Conservation (phyloP, 2,888 invertebrate species). For the Cloeon dipterum region DNA sequence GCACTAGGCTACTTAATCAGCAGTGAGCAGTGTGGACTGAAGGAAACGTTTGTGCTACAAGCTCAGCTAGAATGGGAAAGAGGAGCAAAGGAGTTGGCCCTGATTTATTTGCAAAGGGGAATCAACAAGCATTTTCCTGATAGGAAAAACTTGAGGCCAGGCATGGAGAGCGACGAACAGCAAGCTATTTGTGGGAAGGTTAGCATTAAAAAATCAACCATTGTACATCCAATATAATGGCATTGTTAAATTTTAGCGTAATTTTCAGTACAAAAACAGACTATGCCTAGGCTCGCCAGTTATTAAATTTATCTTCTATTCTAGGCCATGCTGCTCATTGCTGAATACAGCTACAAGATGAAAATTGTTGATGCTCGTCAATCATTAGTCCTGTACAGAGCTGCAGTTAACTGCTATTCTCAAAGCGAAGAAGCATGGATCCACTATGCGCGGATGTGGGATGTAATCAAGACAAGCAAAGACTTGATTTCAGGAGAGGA, state of each 20-base stretch:
- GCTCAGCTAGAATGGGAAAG: neutral
- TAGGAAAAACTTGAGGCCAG: neutral
- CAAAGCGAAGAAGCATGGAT: neutral
- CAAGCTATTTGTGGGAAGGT: neutral
- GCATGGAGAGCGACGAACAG: neutral
- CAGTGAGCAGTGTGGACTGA: neutral
- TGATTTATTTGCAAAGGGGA: neutral
- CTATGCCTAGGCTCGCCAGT: too few species aligned
- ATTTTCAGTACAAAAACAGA: too few species aligned
- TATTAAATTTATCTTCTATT: neutral
- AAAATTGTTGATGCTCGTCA: neutral
- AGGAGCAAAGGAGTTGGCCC: neutral
- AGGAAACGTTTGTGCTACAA: neutral
- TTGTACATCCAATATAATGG: neutral
- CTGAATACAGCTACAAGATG: neutral
- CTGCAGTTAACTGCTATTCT: neutral
- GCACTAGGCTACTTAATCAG: neutral
- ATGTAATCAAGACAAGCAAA: neutral
- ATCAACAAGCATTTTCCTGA: neutral
- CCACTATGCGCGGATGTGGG: neutral
- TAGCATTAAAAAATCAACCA: too few species aligned
- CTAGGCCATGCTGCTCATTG: neutral
- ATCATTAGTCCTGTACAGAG: neutral
- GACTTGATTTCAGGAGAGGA: neutral
- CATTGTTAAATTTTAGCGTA: too few species aligned